Percentiles rank a stretch among this genome's conserved stretches.
phyloP scores from a whole-genome alignment of 2,113 vertebrate genomes.

The Indicator indicator region DNA sequence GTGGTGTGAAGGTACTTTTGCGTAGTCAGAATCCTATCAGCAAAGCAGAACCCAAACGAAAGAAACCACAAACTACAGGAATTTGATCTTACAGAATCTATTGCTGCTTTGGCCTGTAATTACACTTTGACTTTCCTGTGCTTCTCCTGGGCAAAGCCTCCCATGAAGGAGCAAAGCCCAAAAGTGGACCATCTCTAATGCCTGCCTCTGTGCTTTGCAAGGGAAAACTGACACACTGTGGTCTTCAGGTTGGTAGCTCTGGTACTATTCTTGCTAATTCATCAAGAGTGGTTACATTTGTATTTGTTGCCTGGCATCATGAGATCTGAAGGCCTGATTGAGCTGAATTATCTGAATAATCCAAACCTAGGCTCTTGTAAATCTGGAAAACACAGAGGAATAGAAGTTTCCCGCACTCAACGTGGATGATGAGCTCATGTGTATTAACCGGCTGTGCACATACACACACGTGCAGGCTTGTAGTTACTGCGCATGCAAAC shows the following conservation, averaged over 20 bases:
- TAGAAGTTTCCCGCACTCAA: not conserved
- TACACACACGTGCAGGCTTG: not conserved
- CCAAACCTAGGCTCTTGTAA: not conserved
- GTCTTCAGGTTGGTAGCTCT: not conserved
- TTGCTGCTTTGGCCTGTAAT: not conserved
- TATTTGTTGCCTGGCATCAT: not conserved
- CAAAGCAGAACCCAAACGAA: not conserved
- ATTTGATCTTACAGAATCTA: not conserved
- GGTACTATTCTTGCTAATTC: not conserved
- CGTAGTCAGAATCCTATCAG: not conserved
- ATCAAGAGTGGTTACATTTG: not conserved
- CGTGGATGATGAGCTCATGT: not conserved
- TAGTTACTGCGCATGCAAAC: too few species aligned
- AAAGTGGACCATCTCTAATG: not conserved
- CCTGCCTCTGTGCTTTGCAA: not conserved
- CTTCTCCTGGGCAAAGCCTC: not conserved
- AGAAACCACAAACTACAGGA: not conserved
- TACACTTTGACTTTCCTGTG: not conserved
- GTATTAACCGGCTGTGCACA: not conserved
- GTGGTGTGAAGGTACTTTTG: not conserved
- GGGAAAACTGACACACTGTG: rapidly evolving
- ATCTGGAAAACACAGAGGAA: not conserved
- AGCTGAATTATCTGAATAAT: not conserved
- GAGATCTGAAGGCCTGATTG: not conserved
- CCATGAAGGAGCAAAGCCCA: not conserved